These are phyloP conservation scores for Bergia puertoricense DNA, from an alignment of 92 coral and sea anemone species.

Conservation along the genomic window DNA sequence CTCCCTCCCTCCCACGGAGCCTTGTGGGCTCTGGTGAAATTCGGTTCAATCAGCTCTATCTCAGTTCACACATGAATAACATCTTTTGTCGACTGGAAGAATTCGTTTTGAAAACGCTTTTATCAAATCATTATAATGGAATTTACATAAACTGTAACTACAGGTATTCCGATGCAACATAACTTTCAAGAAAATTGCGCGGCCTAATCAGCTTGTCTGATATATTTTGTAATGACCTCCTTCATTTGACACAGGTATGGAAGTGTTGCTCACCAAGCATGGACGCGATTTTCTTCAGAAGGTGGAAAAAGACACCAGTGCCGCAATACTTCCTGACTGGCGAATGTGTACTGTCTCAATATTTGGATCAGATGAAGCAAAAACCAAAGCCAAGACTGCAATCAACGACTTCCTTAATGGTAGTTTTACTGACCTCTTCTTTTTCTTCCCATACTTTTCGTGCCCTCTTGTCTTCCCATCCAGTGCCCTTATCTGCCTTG, in stretches of 20 bases:
- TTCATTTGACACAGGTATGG: slow-evolving; percentile 26
- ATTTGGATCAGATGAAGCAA: slow-evolving; percentile 22
- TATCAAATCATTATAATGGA: too few species aligned
- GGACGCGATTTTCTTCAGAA: slow-evolving; percentile 4
- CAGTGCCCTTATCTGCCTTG: neutral
- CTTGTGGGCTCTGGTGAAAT: too few species aligned
- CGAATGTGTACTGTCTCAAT: slow-evolving; percentile 19
- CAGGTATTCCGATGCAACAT: too few species aligned
- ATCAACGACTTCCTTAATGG: slow-evolving; percentile 26
- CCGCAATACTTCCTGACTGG: slow-evolving; percentile 20
- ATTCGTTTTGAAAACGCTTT: too few species aligned
- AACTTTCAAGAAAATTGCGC: neutral
- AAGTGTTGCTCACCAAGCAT: slow-evolving; percentile 11
- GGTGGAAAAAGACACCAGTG: slow-evolving; percentile 5
- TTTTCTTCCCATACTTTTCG: neutral
- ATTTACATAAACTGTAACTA: too few species aligned
- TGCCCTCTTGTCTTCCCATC: neutral
- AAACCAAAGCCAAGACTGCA: slow-evolving; percentile 30
- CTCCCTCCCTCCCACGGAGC: too few species aligned
- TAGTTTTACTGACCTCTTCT: neutral
- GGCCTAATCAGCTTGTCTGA: neutral
- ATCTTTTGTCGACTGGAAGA: too few species aligned
- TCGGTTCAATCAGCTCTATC: too few species aligned
- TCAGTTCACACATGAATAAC: too few species aligned
- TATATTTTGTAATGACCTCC: neutral